Evolutionary conservation across 2,113 vertebrate species (phyloP).

Genomic region (Suricata suricatta): DNA sequence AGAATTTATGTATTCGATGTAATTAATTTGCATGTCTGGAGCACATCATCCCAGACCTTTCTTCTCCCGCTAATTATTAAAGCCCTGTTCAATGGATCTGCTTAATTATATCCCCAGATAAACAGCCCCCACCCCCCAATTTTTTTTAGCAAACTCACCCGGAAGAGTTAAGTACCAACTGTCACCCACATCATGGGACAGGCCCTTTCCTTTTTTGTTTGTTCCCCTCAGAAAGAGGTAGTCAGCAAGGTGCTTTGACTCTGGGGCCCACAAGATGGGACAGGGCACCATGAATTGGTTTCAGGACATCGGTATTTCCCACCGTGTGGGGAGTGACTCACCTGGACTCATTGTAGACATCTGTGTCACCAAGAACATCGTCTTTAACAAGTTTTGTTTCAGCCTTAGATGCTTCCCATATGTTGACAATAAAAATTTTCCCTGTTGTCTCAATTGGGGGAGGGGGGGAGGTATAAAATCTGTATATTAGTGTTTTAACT

Average conservation of each 20-base stretch:
- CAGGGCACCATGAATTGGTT: neutral
- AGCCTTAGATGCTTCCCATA: neutral
- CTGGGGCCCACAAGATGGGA: neutral
- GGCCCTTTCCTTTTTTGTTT: neutral
- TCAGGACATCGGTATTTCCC: neutral
- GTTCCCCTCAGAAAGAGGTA: neutral
- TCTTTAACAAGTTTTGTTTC: neutral
- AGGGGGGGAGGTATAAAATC: neutral
- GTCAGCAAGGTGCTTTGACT: neutral
- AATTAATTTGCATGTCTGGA: constrained; percentile 62
- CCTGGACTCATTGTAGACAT: neutral
- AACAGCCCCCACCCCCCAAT: neutral
- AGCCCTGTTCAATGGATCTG: neutral
- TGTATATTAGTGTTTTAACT: neutral
- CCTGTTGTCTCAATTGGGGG: rapidly evolving
- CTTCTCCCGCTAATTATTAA: neutral
- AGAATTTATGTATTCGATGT: constrained; percentile 9
- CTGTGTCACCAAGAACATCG: neutral
- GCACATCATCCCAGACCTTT: neutral
- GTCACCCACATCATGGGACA: neutral
- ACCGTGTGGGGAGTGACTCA: rapidly evolving
- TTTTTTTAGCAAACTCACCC: neutral
- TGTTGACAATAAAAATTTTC: neutral
- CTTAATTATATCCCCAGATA: neutral
- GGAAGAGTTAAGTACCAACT: neutral